Evolutionary conservation across 1,140 invertebrate genomes (phyloP).

Genomic region (Batillaria attramentaria): DNA sequence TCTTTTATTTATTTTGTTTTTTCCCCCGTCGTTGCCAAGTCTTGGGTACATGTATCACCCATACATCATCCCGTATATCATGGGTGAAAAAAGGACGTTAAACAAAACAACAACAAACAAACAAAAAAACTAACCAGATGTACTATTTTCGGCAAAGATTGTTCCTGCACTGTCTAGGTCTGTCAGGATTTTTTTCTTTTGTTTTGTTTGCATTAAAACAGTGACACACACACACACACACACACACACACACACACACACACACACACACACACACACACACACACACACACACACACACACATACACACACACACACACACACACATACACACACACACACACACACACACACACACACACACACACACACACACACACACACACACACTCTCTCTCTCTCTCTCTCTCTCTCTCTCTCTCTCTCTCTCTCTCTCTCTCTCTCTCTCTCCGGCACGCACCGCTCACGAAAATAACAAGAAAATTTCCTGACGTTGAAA

Average conservation of each 20-base stretch:
- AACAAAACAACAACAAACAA: too few species aligned
- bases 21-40: too few species aligned
- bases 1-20: too few species aligned
- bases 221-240: constrained; percentile 12
- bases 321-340: neutral
- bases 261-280: neutral
- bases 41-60: too few species aligned
- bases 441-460: neutral
- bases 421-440: neutral
- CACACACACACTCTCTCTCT: neutral
- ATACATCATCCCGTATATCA: too few species aligned
- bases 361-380: constrained; percentile 1
- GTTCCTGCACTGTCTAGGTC: neutral
- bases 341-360: constrained; percentile 1
- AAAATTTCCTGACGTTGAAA: too few species aligned
- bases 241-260: constrained; percentile 14
- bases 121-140: too few species aligned
- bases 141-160: too few species aligned
- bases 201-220: neutral
- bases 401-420: neutral
- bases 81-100: too few species aligned
- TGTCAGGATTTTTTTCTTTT: neutral
- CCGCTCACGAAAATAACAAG: too few species aligned
- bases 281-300: neutral
- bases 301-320: constrained; percentile 9